These are phyloP conservation scores for Natrix natrix DNA, from an alignment of 2,797 vertebrate species.

Conservation along the genomic window DNA sequence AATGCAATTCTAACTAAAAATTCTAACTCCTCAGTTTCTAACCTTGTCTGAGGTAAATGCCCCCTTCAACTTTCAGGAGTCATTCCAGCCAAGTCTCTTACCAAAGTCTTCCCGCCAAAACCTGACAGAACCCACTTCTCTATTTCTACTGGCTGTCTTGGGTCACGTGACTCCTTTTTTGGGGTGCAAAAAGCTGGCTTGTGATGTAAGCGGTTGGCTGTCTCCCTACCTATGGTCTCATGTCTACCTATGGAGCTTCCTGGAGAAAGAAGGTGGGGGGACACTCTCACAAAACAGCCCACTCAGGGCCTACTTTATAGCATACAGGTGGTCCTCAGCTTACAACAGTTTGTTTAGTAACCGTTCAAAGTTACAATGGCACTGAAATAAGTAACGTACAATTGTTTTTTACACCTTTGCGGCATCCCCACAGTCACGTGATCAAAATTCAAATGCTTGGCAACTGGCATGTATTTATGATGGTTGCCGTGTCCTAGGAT, in stretches of 20 bases:
- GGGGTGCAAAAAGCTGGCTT: not conserved
- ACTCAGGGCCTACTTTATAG: not conserved
- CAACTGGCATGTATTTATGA: not conserved
- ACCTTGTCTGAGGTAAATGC: not conserved
- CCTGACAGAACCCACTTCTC: not conserved
- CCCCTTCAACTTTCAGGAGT: not conserved
- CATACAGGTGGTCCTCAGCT: not conserved
- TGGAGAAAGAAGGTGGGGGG: not conserved
- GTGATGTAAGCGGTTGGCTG: not conserved
- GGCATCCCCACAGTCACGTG: not conserved
- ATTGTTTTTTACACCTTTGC: not conserved
- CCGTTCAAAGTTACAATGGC: not conserved
- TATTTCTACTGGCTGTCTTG: not conserved
- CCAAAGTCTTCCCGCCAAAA: not conserved
- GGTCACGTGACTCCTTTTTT: not conserved
- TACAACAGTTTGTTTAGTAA: not conserved
- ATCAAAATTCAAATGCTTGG: not conserved
- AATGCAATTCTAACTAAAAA: not conserved
- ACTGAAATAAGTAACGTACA: not conserved
- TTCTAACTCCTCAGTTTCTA: not conserved
- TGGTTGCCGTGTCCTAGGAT: not conserved
- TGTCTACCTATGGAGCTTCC: not conserved
- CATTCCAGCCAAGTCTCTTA: not conserved
- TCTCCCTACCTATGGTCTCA: not conserved
- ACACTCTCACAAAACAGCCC: not conserved